A percentile compares a stretch with the other conserved stretches of the same genome.
phyloP scores from a whole-genome alignment of 2,797 vertebrate species.

The Neosilurus mollespiculum region DNA sequence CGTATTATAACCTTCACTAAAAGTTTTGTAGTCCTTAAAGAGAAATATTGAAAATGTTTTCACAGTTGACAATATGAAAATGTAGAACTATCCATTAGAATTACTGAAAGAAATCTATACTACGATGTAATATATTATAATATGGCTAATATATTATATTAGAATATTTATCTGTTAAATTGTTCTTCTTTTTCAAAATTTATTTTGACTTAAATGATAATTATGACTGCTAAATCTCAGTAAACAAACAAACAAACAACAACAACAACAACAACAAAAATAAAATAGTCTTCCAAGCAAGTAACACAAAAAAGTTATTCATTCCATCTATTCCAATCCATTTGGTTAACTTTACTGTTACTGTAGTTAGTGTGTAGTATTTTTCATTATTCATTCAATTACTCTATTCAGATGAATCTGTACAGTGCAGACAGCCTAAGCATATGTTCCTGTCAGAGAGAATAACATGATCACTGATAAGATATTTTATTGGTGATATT shows the following conservation, averaged over 20 bases:
- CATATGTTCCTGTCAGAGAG: not conserved
- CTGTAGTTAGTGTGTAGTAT: not conserved
- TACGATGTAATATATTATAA: not conserved
- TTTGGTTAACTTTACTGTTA: not conserved
- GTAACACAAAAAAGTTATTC: no score
- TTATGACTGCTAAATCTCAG: no score
- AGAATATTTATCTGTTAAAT: not conserved
- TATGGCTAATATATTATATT: not conserved
- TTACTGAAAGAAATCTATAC: not conserved
- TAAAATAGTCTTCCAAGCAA: not conserved
- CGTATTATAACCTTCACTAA: no score
- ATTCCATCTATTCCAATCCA: not conserved
- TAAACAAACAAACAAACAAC: not conserved
- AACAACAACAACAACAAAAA: not conserved
- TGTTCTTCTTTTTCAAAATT: not conserved
- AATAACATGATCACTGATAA: not conserved
- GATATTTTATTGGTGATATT: not conserved
- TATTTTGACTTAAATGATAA: not conserved
- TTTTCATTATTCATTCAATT: not conserved
- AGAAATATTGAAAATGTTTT: conserved; percentile 1
- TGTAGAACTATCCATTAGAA: not conserved
- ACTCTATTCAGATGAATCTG: not conserved
- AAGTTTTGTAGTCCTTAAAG: not conserved
- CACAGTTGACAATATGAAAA: not conserved
- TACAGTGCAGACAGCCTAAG: not conserved